These are phyloP conservation scores for Bicyclus anynana DNA, from an alignment of 1,140 invertebrate genomes.

Conservation along the genomic window DNA sequence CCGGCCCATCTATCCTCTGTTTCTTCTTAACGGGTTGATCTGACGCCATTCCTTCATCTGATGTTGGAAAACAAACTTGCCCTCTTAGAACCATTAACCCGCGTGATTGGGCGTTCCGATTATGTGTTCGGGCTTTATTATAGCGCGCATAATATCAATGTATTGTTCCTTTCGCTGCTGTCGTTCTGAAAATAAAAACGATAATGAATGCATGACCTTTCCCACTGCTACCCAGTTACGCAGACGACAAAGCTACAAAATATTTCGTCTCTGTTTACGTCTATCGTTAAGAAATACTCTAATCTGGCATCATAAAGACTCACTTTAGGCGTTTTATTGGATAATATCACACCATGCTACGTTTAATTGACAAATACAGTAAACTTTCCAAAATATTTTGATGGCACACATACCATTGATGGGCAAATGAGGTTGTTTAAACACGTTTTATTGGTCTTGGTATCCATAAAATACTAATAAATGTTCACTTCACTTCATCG, in stretches of 20 bases:
- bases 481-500: constrained; percentile 43
- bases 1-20: constrained; percentile 79
- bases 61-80: constrained; percentile 54
- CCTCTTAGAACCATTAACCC: constrained; percentile 46
- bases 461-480: constrained; percentile 56
- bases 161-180: constrained; percentile 10
- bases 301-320: not conserved
- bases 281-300: not conserved
- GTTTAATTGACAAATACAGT: constrained; percentile 21
- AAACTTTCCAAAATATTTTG: constrained; percentile 78
- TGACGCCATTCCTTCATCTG: constrained; percentile 78
- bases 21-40: constrained; percentile 88
- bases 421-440: constrained; percentile 61
- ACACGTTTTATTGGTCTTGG: constrained; percentile 37
- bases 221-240: constrained; percentile 74
- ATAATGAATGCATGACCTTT: constrained; percentile 73
- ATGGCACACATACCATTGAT: constrained; percentile 74
- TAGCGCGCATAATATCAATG: constrained; percentile 13
- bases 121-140: constrained; percentile 14
- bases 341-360: constrained; percentile 16
- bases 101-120: constrained; percentile 16
- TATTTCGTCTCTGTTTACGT: constrained; percentile 4
- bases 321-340: not conserved
- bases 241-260: constrained; percentile 66
- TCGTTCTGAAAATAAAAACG: constrained; percentile 65